Conservation (phyloP, 1,140 invertebrate genomes). For the Pseudomyrmex concolor region DNA sequence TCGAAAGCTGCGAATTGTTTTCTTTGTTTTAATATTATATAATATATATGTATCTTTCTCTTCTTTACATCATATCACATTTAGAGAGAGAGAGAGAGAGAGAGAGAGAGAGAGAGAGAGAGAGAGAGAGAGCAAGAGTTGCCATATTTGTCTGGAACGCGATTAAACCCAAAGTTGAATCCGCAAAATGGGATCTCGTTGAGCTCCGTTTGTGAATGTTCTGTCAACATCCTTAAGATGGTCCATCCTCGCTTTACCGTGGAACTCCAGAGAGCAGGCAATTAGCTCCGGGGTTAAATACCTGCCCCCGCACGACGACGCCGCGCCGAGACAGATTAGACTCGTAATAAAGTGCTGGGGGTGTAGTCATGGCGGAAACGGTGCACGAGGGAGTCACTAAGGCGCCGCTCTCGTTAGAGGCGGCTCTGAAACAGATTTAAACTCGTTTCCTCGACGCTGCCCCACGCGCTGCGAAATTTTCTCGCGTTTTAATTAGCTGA, state of each 20-base stretch:
- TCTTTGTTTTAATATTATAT: no score
- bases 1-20: no score
- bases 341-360: constrained; percentile 83
- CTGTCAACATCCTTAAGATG: constrained; percentile 45
- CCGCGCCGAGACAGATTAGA: constrained; percentile 82
- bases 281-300: constrained; percentile 79
- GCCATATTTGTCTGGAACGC: background rate
- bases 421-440: constrained; percentile 85
- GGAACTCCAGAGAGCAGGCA: constrained; percentile 71
- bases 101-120: no score
- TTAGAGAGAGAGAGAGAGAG: no score
- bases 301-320: constrained; percentile 62
- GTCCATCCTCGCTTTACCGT: constrained; percentile 38
- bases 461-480: constrained; percentile 79
- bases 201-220: constrained; percentile 24
- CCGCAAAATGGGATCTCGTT: background rate
- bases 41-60: no score
- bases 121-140: no score
- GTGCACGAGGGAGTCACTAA: constrained; percentile 84
- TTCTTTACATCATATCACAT: no score
- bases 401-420: constrained; percentile 81
- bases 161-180: background rate
- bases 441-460: constrained; percentile 82
- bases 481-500: constrained; percentile 84
- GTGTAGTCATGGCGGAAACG: constrained; percentile 82